These are phyloP conservation scores for Psilopogon haemacephalus DNA, from an alignment of 2,113 vertebrate species.

Conservation along the genomic window DNA sequence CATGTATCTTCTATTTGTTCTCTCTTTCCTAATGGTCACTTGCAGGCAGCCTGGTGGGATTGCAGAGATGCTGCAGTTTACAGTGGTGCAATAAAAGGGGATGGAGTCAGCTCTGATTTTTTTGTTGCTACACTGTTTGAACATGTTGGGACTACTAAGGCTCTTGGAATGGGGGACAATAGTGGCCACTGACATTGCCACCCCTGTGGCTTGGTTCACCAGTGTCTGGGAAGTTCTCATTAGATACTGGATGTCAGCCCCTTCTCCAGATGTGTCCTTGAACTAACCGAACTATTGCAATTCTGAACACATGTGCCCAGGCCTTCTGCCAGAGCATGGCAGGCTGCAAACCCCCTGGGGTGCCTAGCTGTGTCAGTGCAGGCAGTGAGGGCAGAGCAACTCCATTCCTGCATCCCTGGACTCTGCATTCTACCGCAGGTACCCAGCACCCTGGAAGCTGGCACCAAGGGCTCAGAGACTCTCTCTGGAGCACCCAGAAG, in stretches of 20 bases:
- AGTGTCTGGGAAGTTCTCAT: neutral
- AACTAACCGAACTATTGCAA: neutral
- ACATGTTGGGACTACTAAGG: neutral
- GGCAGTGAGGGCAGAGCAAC: too few species aligned
- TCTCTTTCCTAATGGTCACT: neutral
- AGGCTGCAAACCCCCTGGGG: neutral
- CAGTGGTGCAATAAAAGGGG: neutral
- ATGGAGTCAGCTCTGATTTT: neutral
- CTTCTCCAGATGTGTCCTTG: neutral
- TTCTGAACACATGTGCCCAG: neutral
- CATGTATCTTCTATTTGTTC: fast-evolving
- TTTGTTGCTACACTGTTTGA: neutral
- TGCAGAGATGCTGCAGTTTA: neutral
- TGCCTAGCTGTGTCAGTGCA: neutral
- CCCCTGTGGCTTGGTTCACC: neutral
- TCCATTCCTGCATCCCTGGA: neutral
- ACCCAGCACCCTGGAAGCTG: neutral
- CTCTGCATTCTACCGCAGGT: neutral
- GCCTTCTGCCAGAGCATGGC: neutral
- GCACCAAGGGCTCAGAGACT: neutral
- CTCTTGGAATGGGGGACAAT: neutral
- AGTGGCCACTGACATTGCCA: neutral
- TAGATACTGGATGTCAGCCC: neutral
- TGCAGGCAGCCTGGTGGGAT: neutral
- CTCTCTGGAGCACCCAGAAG: neutral